Base-by-base conservation (phyloP, 2,888 invertebrate species). In the Leptinotarsa tumamoca region DNA sequence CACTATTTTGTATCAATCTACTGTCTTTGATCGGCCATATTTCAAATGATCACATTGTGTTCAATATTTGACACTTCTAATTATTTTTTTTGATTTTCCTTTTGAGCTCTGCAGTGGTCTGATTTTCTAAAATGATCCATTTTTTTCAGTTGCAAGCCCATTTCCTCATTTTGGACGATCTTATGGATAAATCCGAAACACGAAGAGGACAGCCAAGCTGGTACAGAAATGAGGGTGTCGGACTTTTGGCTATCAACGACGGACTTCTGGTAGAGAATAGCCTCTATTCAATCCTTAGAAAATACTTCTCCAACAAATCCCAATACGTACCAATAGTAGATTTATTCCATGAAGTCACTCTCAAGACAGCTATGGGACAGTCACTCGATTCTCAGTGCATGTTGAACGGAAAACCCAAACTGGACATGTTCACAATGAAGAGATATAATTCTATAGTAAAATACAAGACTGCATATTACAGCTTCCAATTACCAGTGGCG, bases 391-490 rank as follows among this genome's bases (percentile, higher is more conserved):
- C 93, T 73, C 90, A 94, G 63, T 92, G 95, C 76, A 89, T 91
- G 14, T 91, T 91, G 81, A 73, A 83, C 61, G 89, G 89, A 17
- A 92, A 90, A 83, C 92, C 93, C 1, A 92, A 92, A 84, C 89
- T 95, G 75, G 90, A 92, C 49, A 90, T 91, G 66, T 95, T 95
- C 88, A 96, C 96, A 1, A 95, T 95, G 94, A 95, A 95, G 75
- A 93, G 94, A 83, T 98, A 98, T 87, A 93, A 94, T 85, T 90
- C 94, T 0, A 96, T 98, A 84, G 95, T 95, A 5, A 95, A 95
- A 84, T 97, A 96, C 88, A 98, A 98, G 90, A 97, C 97, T 4
- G 94, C 96, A 0, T 97, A 95, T 89, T 98, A 99, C 89, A 94
- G 98, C 0, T 98, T 98, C 90, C 95, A 96, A 88, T 91, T 98